Base-by-base conservation (phyloP, 2,888 invertebrate species). In the Tineola bisselliella region DNA sequence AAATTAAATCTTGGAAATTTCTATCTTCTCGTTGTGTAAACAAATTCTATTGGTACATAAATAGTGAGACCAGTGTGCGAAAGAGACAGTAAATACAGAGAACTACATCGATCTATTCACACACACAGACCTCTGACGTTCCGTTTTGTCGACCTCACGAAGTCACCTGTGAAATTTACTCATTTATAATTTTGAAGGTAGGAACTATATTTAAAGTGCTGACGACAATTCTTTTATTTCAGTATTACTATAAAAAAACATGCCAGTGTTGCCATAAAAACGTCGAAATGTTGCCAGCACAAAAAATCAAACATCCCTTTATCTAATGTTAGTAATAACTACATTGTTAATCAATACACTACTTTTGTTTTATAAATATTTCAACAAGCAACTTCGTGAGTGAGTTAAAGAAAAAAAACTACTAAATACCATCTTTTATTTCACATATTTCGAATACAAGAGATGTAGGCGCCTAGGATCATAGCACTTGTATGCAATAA, bases 81-180 rank as follows among this genome's bases (percentile, higher is more conserved):
- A 79, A 83, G 78, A 79, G 68, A 83, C 77, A 84, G 75, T 78
- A 81, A 77, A 82, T 66, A 83, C 72, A 81, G 76, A 77, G 75
- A 77, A 82, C 84, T 84, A 86, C 86, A 84, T 84, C 83, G 81
- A 84, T 81, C 83, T 77, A 79, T 76, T 81, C 80, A 79, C 83
- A 79, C 81, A 79, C 81, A 86, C 84, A 81, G 81, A 84, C 87
- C 86, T 84, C 77, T 67, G 67, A 71, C 74, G 72, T 78, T 79
- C 77, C 80, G 71, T 76, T 79, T 81, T 74, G 81, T 77, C 67
- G 80, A 79, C 70, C 78, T 86, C 84, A 84, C 82, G 86, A 84
- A 86, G 84, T 87, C 86, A 86, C 86, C 86, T 87, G 84, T 74
- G 84, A 83, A 80, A 84, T 79, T 44, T 48, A 59, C 12, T 59